These are phyloP conservation scores for Gulo gulo DNA, from an alignment of 2,113 vertebrate genomes.

Conservation along the genomic window DNA sequence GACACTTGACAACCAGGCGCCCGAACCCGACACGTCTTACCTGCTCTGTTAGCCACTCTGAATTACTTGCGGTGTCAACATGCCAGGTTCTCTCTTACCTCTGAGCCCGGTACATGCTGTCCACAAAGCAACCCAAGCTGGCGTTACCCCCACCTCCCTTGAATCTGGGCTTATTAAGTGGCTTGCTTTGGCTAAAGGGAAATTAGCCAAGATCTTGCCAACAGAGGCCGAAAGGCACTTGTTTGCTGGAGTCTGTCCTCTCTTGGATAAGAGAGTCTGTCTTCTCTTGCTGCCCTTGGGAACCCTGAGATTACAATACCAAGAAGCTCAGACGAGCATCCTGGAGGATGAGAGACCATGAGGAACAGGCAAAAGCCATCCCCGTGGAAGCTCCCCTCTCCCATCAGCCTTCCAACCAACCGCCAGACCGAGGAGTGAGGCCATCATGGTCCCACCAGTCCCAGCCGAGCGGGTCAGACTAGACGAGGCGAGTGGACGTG, in stretches of 20 bases:
- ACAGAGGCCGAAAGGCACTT: neutral
- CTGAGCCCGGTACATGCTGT: neutral
- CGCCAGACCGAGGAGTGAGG: neutral
- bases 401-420: neutral
- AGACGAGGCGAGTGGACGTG: neutral
- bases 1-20: neutral
- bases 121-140: neutral
- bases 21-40: neutral
- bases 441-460: neutral
- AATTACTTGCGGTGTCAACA: neutral
- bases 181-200: neutral
- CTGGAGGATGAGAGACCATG: neutral
- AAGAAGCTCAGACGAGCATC: neutral
- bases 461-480: neutral
- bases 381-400: neutral
- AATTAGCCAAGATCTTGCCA: neutral
- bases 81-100: neutral
- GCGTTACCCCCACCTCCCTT: no score
- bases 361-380: neutral
- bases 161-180: neutral
- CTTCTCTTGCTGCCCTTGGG: neutral
- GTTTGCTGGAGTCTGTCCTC: neutral
- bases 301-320: accelerated
- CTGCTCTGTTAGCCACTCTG: neutral
- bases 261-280: neutral